A percentile compares a stretch with the other conserved stretches of the same genome.
phyloP scores from a whole-genome alignment of 2,113 vertebrate species.

The Muntiacus muntjak region DNA sequence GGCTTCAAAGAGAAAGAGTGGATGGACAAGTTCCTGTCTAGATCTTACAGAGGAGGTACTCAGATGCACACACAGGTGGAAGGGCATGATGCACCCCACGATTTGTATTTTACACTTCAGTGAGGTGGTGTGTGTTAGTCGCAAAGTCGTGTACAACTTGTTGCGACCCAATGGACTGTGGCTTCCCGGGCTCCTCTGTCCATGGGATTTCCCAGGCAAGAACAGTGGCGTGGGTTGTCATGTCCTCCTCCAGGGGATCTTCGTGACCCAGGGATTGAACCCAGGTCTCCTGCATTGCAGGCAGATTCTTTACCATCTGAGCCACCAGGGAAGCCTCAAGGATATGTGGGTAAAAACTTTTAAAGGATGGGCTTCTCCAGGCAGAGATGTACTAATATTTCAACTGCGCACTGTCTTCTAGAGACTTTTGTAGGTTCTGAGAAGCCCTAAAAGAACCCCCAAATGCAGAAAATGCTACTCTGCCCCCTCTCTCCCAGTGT shows the following conservation, averaged over 20 bases:
- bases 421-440: background rate
- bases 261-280: background rate
- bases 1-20: background rate
- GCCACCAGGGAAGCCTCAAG: background rate
- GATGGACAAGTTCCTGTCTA: background rate
- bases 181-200: background rate
- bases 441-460: background rate
- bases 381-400: background rate
- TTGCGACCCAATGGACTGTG: background rate
- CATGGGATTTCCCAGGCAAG: background rate
- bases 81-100: accelerated
- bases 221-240: background rate
- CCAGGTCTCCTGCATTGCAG: background rate
- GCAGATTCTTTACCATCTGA: background rate
- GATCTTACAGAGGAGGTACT: too few relatives aligned
- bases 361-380: background rate
- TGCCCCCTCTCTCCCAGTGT: accelerated
- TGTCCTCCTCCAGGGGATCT: background rate
- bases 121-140: background rate
- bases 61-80: accelerated
- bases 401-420: background rate
- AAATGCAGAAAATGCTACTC: background rate
- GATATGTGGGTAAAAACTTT: accelerated
- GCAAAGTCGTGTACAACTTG: background rate
- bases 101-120: background rate